These are phyloP conservation scores for Triplophysa rosa DNA, from an alignment of 2,113 vertebrate species.

Conservation along the genomic window DNA sequence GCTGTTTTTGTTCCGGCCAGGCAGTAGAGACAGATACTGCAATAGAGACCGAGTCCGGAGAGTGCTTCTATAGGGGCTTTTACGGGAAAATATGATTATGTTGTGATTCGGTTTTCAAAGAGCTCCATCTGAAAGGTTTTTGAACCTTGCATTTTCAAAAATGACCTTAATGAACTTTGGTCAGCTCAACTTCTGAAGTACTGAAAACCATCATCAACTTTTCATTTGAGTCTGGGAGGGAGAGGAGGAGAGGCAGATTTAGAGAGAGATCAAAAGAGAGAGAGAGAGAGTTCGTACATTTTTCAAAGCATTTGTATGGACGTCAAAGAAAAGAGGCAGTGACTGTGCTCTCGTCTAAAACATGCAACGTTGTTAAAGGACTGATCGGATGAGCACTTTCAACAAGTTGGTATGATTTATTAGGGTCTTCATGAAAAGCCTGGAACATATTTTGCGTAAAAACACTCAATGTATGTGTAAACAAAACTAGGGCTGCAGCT, in stretches of 20 bases:
- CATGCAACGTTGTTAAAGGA: not conserved
- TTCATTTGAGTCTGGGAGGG: slow-evolving; percentile 4
- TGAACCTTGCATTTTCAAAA: slow-evolving; percentile 25
- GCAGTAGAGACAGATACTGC: slow-evolving; percentile 32
- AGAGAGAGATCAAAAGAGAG: slow-evolving; percentile 7
- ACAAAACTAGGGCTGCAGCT: too few species aligned
- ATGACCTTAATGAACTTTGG: slow-evolving; percentile 31
- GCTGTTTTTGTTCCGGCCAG: slow-evolving; percentile 49
- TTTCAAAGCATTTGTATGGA: slow-evolving; percentile 22
- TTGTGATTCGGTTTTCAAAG: slow-evolving; percentile 42
- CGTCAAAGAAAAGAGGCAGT: not conserved
- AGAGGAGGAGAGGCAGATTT: not conserved
- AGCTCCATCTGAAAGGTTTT: slow-evolving; percentile 43
- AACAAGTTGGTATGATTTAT: too few species aligned
- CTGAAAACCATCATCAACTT: slow-evolving; percentile 19
- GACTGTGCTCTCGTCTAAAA: not conserved
- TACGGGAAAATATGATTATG: slow-evolving; percentile 31
- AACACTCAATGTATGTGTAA: too few species aligned
- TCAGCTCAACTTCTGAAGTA: slow-evolving; percentile 30
- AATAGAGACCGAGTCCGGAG: slow-evolving; percentile 31
- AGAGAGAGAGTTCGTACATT: not conserved
- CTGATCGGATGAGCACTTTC: too few species aligned
- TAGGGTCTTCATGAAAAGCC: too few species aligned
- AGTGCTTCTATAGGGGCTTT: slow-evolving; percentile 48
- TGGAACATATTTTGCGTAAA: too few species aligned